A percentile compares a stretch with the other conserved stretches of the same genome.
Conservation (phyloP, 1,140 invertebrate genomes). For the Ephestia elutella region DNA sequence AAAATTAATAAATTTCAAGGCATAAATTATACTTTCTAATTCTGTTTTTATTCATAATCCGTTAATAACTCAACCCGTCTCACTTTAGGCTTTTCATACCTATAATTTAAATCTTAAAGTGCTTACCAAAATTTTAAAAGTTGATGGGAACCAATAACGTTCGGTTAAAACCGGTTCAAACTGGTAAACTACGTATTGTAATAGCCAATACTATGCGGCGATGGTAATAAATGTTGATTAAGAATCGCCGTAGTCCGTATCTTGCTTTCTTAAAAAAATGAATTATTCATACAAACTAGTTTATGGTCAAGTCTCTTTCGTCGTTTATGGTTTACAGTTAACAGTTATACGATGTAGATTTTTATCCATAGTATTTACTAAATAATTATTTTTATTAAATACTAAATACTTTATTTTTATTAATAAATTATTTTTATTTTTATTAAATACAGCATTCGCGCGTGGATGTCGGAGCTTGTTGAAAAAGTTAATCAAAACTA, state of each 20-base stretch:
- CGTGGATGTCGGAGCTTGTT: too few species aligned
- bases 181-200: conserved; percentile 3
- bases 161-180: not conserved
- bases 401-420: not conserved
- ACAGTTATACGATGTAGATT: not conserved
- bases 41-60: not conserved
- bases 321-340: not conserved
- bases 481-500: too few species aligned
- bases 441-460: too few species aligned
- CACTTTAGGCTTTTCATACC: not conserved
- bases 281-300: conserved; percentile 7
- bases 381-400: not conserved
- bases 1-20: not conserved
- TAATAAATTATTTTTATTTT: too few species aligned
- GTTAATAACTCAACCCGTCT: not conserved
- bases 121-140: conserved; percentile 8
- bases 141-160: conserved; percentile 10
- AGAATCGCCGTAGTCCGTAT: not conserved
- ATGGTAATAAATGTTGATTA: conserved; percentile 8
- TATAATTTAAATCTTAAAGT: conserved; percentile 9
- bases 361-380: not conserved
- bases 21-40: conserved; percentile 1
- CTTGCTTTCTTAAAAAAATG: conserved; percentile 4
- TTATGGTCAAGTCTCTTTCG: not conserved
- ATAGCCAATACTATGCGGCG: conserved; percentile 1